Percentiles rank a stretch among this genome's conserved stretches.
Evolutionary conservation across 2,888 invertebrate species (phyloP).

Genomic region (Polyommatus icarus): DNA sequence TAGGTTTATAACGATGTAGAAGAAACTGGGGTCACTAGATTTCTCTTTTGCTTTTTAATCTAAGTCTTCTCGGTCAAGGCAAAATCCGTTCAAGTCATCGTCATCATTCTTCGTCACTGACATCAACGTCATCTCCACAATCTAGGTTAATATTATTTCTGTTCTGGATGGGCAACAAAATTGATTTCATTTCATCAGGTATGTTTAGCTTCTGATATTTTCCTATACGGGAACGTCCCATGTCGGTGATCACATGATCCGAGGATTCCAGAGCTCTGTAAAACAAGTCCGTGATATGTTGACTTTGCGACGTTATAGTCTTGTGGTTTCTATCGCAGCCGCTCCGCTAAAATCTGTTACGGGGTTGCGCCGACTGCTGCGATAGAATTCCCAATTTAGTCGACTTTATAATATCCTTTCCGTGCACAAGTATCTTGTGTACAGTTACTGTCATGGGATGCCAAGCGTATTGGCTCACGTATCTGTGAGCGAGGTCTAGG

Average conservation of each 20-base stretch:
- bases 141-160: not conserved
- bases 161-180: not conserved
- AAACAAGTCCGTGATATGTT: not conserved
- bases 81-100: not conserved
- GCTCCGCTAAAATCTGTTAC: not conserved
- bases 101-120: not conserved
- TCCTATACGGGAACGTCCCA: not conserved
- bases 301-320: not conserved
- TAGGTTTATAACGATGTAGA: not conserved
- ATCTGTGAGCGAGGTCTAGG: not conserved
- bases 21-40: not conserved
- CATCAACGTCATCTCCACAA: not conserved
- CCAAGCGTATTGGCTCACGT: not conserved
- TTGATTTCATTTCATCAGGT: not conserved
- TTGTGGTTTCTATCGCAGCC: not conserved
- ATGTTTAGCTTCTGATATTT: not conserved
- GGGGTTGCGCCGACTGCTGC: not conserved
- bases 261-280: not conserved
- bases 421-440: not conserved
- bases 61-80: not conserved
- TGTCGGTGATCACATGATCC: not conserved
- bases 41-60: not conserved
- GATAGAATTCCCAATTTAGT: not conserved
- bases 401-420: not conserved
- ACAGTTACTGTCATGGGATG: not conserved